Base-by-base conservation (phyloP, 2,797 vertebrate genomes). In the Smutsia gigantea region DNA sequence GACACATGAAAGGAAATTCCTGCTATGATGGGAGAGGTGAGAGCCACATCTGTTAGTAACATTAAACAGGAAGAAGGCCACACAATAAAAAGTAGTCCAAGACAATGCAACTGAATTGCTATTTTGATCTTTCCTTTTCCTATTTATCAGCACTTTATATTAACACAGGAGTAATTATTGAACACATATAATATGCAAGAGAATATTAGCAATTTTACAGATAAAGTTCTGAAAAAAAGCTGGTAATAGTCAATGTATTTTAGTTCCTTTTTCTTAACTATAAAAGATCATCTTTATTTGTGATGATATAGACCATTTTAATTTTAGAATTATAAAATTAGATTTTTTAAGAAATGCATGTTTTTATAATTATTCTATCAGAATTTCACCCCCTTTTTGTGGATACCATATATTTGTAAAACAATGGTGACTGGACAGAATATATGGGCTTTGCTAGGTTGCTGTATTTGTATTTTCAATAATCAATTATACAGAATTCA, bases 1-100 rank as follows among this genome's bases (percentile, higher is more conserved):
- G 96, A 96, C 97, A 97, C 97, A 96, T 97, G 97, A 97, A 97
- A 97, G 97, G 95, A 96, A 96, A 94, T 93, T 88, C 95, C 91
- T 13, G 8, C 95, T 97, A 96, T 78, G 94, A 87, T 79, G 96
- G 83, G 92, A 93, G 86, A 96, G 46, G 75, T 72, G 72, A 90
- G 91, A 64, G 87, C 42, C 69, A 96, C 96, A 97, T 97, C 96
- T 97, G 97, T 71, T 96, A 83, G 72, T 94, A 95, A 93, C 97
- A 90, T 97, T 91, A 94, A 91, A 93, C 61, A 82, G 78, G 21
- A 95, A 82, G n/a, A 84, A 37, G 37, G n/a, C 57, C 79, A 72
- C 39, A 57, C 39, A 71, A n/a, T 85, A 34, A 87, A 86, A 74
- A 53, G 21, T 59, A 37, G 42, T 39, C 19, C 23, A 55, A 82